Conservation (phyloP, 2,797 vertebrate species). For the Sebastes jordani region DNA sequence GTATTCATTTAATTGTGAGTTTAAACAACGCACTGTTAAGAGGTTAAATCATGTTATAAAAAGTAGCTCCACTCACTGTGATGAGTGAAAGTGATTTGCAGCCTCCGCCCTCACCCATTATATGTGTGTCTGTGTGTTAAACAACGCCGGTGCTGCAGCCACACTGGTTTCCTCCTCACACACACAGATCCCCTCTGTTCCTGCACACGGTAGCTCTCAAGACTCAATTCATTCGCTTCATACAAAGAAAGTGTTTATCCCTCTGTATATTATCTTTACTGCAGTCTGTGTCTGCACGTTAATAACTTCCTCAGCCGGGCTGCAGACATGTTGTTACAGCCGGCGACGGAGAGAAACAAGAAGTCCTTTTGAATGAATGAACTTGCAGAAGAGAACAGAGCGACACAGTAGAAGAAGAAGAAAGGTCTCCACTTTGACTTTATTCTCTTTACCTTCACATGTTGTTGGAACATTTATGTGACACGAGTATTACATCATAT, state of each 20-base stretch:
- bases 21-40: background rate
- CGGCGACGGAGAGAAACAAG: constrained; percentile 41
- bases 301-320: constrained; percentile 48
- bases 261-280: constrained; percentile 48
- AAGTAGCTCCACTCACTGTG: background rate
- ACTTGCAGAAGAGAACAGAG: constrained; percentile 1
- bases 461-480: constrained; percentile 15
- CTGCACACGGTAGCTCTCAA: constrained; percentile 40
- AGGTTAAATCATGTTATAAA: background rate
- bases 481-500: constrained; percentile 56
- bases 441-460: constrained; percentile 61
- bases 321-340: constrained; percentile 53
- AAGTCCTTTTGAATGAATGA: constrained; percentile 42
- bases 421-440: constrained; percentile 57
- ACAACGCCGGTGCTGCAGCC: background rate
- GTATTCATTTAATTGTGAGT: background rate
- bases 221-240: constrained; percentile 56
- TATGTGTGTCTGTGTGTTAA: constrained; percentile 2
- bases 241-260: constrained; percentile 61
- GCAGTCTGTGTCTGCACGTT: constrained; percentile 36
- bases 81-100: background rate
- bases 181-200: constrained; percentile 64
- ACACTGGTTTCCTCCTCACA: background rate
- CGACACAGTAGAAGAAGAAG: constrained; percentile 17
- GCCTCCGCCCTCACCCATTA: background rate